These are phyloP conservation scores for Daktulosphaira vitifoliae DNA, from an alignment of 1,140 invertebrate genomes.

Conservation along the genomic window DNA sequence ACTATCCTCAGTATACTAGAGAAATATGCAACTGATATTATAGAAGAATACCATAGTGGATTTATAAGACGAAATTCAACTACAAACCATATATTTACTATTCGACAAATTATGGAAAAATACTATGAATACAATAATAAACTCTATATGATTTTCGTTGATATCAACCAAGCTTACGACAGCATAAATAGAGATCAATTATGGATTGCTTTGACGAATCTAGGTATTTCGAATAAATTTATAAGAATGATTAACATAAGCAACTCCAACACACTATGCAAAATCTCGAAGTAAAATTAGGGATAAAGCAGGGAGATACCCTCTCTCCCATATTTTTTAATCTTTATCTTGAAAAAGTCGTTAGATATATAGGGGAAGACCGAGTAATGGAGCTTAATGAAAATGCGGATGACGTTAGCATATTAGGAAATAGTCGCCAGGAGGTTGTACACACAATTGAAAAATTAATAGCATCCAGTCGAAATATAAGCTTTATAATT, in stretches of 20 bases:
- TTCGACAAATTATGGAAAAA: background rate
- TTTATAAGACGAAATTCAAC: conserved; percentile 30
- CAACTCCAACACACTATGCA: background rate
- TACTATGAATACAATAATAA: background rate
- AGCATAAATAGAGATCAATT: background rate
- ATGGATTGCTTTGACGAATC: background rate
- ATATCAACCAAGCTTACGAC: background rate
- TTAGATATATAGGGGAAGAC: background rate
- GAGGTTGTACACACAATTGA: background rate
- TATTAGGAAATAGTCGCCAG: conserved; percentile 2
- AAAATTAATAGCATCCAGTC: background rate
- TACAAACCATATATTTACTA: background rate
- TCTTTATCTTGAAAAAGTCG: background rate
- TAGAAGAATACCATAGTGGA: conserved; percentile 37
- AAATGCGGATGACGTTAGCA: background rate
- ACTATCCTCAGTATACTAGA: background rate
- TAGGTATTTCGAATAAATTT: background rate
- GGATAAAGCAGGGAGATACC: background rate
- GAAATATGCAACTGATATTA: conserved; percentile 22
- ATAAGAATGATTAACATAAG: background rate
- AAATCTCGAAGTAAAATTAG: background rate
- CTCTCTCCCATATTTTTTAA: background rate
- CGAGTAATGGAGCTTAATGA: conserved; percentile 2
- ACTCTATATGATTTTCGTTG: background rate
- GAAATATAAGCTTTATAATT: background rate